phyloP scores from a whole-genome alignment of 2,113 vertebrate species.

The Calyptomena viridis region DNA sequence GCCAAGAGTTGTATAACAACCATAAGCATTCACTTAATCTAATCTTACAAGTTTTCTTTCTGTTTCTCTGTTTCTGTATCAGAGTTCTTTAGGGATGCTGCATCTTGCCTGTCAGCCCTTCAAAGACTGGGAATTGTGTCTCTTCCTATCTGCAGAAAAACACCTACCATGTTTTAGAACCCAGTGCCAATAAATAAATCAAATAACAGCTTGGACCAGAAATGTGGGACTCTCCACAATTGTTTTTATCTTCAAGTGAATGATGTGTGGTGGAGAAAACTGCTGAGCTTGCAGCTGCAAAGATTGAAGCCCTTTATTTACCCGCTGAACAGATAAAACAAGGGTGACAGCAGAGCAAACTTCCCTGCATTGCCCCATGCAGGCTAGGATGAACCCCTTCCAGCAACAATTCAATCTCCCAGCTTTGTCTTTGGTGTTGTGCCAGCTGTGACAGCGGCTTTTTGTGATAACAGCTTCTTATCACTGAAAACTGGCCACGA shows the following conservation, averaged over 20 bases:
- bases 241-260: constrained; percentile 6
- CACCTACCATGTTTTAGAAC: not conserved
- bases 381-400: not conserved
- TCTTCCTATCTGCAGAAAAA: not conserved
- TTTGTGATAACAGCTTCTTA: constrained; percentile 8
- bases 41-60: not conserved
- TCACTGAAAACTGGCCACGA: not conserved
- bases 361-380: not conserved
- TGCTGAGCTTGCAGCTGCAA: constrained; percentile 37
- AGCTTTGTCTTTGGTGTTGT: not conserved
- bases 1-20: not conserved
- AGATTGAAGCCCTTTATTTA: constrained; percentile 24
- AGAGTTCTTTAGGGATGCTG: not conserved
- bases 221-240: not conserved
- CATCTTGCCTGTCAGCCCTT: not conserved
- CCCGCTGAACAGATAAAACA: not conserved
- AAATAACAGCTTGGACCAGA: not conserved
- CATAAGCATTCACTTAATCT: not conserved
- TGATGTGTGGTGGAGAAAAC: not conserved
- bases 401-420: not conserved
- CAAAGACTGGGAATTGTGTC: not conserved
- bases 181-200: constrained; percentile 34
- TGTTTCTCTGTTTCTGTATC: not conserved
- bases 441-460: not conserved
- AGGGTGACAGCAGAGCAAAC: not conserved